Base-by-base conservation (phyloP, 1,140 invertebrate species). In the Meteorus sp. region DNA sequence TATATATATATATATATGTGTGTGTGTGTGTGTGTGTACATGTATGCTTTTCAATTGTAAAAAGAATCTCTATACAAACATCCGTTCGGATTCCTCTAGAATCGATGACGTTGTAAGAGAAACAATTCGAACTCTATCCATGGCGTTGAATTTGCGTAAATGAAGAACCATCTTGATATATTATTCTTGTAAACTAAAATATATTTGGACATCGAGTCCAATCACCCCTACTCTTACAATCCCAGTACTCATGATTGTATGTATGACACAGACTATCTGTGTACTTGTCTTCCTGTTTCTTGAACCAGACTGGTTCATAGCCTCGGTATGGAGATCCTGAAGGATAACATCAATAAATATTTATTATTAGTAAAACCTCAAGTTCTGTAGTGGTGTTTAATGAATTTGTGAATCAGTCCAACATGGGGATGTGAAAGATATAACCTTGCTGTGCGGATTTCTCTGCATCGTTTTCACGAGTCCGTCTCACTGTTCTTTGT, bases 201-300 rank as follows among this genome's bases (percentile, higher is more conserved):
- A 99, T 98, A 74, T 96, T 87, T 17, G 95, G 95, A 85, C 97
- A 99, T 69, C 76, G 81, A 22, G 83, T 78, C 95, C 97, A 99
- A 77, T 99, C 90, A 71, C 90, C 85, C 60, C 85, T 88, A 61
- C 85, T 84, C 82, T 99, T 99, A 73, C 86, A 88, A 53, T 92
- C 83, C 97, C 97, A 99, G 81, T 99, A 99, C 65, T 89, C 86
- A 57, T 90, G 88, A 60, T 86, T 93, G 79, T 88, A 98, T 44
- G 91, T 81, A 72, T 97, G 94, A 56, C 93, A 88, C 56, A 92
- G 82, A 64, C 87, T 87, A 35, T 92, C 92, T 43, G 91, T 93
- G 29, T 84, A 84, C 27, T 86, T 84, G 75, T 95, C 93, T 62
- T 88, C 86, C 62, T 89, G 85, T 71, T 93, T 91, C 59, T 81